These are phyloP conservation scores for Tenthredo livida DNA, from an alignment of 2,888 invertebrate species.

Conservation along the genomic window DNA sequence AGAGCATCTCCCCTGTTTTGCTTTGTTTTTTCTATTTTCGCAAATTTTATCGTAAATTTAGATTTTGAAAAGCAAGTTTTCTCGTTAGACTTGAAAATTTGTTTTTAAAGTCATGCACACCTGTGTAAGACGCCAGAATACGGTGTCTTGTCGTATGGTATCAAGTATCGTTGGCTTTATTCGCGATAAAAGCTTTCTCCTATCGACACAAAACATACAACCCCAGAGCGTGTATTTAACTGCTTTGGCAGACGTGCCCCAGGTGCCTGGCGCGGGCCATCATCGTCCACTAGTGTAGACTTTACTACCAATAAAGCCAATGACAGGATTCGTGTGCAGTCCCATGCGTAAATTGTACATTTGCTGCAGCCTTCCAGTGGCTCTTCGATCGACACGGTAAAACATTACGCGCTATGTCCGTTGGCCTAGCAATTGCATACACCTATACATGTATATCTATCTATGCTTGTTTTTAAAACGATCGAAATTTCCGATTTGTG, in stretches of 20 bases:
- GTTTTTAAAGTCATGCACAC: not conserved
- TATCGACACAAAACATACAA: constrained; percentile 44
- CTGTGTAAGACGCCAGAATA: not conserved
- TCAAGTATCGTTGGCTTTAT: constrained; percentile 41
- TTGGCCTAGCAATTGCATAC: not conserved
- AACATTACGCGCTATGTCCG: constrained; percentile 8
- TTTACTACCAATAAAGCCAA: constrained; percentile 75
- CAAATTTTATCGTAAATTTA: not conserved
- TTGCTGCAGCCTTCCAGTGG: constrained; percentile 58
- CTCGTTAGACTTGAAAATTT: not conserved
- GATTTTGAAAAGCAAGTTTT: constrained; percentile 5
- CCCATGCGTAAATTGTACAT: constrained; percentile 71
- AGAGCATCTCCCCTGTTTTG: not conserved
- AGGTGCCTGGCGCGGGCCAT: constrained; percentile 69
- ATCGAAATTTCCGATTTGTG: not conserved
- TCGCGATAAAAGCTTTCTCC: constrained; percentile 48
- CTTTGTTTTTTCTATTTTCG: not conserved
- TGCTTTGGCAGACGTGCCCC: constrained; percentile 71
- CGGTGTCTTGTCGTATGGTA: not conserved
- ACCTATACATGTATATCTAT: not conserved
- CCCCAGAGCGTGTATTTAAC: constrained; percentile 64
- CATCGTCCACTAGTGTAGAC: constrained; percentile 70
- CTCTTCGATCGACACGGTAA: constrained; percentile 5
- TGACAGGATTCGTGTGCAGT: constrained; percentile 71
- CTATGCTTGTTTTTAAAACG: not conserved